phyloP scores from a whole-genome alignment of 1,140 invertebrate species.

The Rhynchophorus ferrugineus region DNA sequence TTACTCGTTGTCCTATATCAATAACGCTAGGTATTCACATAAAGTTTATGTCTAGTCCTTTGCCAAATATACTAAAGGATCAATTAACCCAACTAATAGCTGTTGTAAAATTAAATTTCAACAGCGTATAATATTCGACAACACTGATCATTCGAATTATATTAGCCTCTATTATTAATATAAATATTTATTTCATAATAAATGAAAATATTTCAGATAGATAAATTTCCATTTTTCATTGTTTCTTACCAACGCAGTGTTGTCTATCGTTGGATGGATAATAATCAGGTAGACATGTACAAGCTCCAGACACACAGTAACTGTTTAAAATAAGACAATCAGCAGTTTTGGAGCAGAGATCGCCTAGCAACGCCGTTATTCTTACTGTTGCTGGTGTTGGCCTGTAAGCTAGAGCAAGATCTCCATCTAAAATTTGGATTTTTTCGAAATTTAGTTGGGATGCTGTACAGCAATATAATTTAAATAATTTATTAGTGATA shows the following conservation, averaged over 20 bases:
- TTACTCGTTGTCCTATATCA: too few relatives aligned
- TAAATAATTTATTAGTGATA: constrained; percentile 5
- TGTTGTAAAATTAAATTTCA: too few relatives aligned
- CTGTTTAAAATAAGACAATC: constrained; percentile 68
- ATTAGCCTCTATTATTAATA: too few relatives aligned
- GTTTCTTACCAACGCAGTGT: constrained; percentile 58
- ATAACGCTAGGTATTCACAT: too few relatives aligned
- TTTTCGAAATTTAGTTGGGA: not conserved
- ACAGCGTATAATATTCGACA: too few relatives aligned
- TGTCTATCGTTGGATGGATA: constrained; percentile 60
- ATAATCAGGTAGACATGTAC: constrained; percentile 60
- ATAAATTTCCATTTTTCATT: too few relatives aligned
- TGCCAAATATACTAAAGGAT: too few relatives aligned
- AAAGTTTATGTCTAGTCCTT: too few relatives aligned
- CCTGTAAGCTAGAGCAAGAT: constrained; percentile 42
- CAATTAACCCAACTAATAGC: too few relatives aligned
- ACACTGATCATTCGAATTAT: too few relatives aligned
- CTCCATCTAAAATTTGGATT: constrained; percentile 27
- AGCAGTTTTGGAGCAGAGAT: constrained; percentile 62
- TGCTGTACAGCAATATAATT: constrained; percentile 6
- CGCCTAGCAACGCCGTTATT: constrained; percentile 64
- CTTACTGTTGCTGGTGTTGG: constrained; percentile 62
- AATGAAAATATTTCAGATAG: too few relatives aligned
- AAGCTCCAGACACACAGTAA: constrained; percentile 61
- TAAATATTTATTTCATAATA: too few relatives aligned